These are phyloP conservation scores for Sebastes fasciatus DNA, from an alignment of 2,113 vertebrate species.

Conservation along the genomic window DNA sequence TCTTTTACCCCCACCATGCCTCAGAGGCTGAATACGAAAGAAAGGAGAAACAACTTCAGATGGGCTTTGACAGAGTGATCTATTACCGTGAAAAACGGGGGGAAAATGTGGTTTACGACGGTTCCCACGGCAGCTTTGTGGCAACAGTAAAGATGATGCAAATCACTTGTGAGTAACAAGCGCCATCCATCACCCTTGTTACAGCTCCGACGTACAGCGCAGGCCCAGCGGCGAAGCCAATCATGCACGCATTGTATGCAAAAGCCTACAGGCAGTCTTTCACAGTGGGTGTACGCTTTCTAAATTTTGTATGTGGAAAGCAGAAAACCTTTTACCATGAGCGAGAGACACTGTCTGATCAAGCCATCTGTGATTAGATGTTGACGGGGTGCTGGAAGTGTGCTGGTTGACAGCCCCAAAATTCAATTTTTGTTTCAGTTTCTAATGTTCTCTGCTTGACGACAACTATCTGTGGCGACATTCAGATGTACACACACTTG, in stretches of 20 bases:
- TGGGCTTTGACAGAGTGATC: constrained; percentile 52
- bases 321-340: constrained; percentile 58
- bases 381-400: constrained; percentile 65
- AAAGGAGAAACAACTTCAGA: constrained; percentile 43
- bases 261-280: constrained; percentile 57
- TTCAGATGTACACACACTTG: constrained; percentile 37
- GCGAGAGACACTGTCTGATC: constrained; percentile 64
- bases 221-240: constrained; percentile 52
- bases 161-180: constrained; percentile 76
- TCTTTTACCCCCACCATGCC: constrained; percentile 13
- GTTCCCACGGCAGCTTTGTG: constrained; percentile 55
- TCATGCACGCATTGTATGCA: constrained; percentile 60
- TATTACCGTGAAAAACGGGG: constrained; percentile 18
- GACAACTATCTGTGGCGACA: constrained; percentile 51
- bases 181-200: constrained; percentile 78
- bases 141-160: constrained; percentile 76
- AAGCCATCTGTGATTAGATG: constrained; percentile 72
- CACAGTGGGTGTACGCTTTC: constrained; percentile 62
- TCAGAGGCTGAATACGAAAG: constrained; percentile 56
- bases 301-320: constrained; percentile 57
- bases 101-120: constrained; percentile 46
- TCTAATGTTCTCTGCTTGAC: constrained; percentile 46
- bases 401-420: constrained; percentile 62
- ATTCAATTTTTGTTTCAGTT: constrained; percentile 67
- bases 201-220: constrained; percentile 39